Evolutionary conservation across 1,140 invertebrate genomes (phyloP).

Genomic region (Pogonomyrmex barbatus): DNA sequence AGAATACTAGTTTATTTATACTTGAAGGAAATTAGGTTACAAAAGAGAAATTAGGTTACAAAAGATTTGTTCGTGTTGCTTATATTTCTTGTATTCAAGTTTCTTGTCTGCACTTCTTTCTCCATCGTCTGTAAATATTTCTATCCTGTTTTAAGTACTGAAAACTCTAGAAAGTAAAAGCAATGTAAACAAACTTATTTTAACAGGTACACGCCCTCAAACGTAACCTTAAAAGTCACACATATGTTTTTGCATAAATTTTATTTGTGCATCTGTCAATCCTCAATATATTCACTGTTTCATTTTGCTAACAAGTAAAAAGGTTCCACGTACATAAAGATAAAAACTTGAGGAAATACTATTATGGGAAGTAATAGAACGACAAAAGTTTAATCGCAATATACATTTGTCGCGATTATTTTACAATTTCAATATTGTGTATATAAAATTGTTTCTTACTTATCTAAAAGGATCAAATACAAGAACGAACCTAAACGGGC

Average conservation of each 20-base stretch:
- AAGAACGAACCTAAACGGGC: neutral
- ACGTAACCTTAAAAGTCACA: constrained; percentile 77
- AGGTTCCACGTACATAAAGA: neutral
- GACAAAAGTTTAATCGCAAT: neutral
- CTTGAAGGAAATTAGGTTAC: neutral
- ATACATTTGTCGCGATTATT: neutral
- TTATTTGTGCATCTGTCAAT: neutral
- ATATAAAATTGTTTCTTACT: constrained; percentile 12
- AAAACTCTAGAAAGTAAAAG: no score
- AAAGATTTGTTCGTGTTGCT: no score
- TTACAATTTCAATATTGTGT: neutral
- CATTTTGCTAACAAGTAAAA: neutral
- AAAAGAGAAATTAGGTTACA: neutral
- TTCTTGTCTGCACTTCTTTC: no score
- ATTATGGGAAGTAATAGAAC: neutral
- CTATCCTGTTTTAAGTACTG: no score
- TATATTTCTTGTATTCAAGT: no score
- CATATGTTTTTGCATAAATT: constrained; percentile 35
- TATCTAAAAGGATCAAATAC: constrained; percentile 30
- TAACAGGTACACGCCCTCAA: constrained; percentile 75
- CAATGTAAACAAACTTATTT: no score
- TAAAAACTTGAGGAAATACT: neutral
- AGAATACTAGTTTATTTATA: neutral
- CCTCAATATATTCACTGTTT: neutral
- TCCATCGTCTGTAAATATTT: no score